Percentiles rank a stretch among this genome's conserved stretches.
These are phyloP conservation scores for Nerophis ophidion DNA, from an alignment of 2,113 vertebrate species.

Conservation along the genomic window DNA sequence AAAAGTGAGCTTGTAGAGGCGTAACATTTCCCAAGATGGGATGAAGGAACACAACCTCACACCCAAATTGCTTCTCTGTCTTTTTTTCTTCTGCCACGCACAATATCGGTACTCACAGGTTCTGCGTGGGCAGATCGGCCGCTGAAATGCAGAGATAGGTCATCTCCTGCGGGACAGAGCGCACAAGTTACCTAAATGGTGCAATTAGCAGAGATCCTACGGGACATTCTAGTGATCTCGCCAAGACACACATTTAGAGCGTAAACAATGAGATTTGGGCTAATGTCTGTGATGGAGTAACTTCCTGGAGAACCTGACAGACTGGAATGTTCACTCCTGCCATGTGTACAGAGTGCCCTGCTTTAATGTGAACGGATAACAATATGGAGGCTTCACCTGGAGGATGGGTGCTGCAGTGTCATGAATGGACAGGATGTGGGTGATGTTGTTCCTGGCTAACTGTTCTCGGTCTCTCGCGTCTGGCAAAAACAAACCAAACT, in stretches of 20 bases:
- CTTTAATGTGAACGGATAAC: too few relatives aligned
- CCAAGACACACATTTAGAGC: too few relatives aligned
- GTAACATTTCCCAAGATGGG: constrained; percentile 43
- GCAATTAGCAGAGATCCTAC: neutral
- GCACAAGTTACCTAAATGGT: constrained; percentile 15
- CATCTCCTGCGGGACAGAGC: constrained; percentile 78
- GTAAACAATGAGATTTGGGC: too few relatives aligned
- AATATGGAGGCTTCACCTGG: constrained; percentile 70
- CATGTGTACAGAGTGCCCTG: too few relatives aligned
- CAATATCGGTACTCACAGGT: constrained; percentile 81
- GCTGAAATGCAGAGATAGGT: constrained; percentile 94
- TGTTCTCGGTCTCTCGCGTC: constrained; percentile 88
- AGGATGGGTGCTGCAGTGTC: constrained; percentile 86
- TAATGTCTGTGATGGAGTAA: too few relatives aligned
- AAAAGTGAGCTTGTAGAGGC: constrained; percentile 29
- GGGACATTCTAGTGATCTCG: constrained; percentile 24
- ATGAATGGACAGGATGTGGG: constrained; percentile 87
- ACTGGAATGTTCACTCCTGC: constrained; percentile 23
- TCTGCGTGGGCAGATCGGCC: constrained; percentile 88
- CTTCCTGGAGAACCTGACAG: constrained; percentile 44
- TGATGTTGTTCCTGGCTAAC: constrained; percentile 87
- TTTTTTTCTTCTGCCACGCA: constrained; percentile 18
- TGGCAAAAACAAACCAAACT: constrained; percentile 34
- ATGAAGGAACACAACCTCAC: constrained; percentile 40
- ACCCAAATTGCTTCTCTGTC: constrained; percentile 32